Evolutionary conservation across 2,797 vertebrate genomes (phyloP).

Genomic region (Craterocephalus amniculus): DNA sequence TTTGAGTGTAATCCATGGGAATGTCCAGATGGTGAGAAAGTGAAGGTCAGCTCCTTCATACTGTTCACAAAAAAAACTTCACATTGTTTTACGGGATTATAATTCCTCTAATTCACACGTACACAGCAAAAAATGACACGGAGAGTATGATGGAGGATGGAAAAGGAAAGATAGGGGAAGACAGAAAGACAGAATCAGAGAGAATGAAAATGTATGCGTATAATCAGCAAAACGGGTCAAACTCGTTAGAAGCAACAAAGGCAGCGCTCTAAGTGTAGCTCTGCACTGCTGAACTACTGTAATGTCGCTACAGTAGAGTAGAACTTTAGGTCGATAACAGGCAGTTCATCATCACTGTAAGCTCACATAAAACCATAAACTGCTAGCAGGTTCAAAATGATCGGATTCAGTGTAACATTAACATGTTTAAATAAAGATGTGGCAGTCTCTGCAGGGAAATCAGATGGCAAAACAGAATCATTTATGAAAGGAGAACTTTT

Average conservation of each 20-base stretch:
- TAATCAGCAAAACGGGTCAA: constrained; percentile 70
- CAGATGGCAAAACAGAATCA: constrained; percentile 12
- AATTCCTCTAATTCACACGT: constrained; percentile 45
- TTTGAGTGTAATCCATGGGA: constrained; percentile 46
- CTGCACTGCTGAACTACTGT: constrained; percentile 27
- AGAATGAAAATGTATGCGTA: constrained; percentile 44
- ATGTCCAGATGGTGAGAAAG: constrained; percentile 48
- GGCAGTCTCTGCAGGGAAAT: neutral
- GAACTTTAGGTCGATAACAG: constrained; percentile 1
- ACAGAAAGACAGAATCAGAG: constrained; percentile 23
- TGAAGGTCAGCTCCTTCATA: constrained; percentile 47
- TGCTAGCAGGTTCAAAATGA: too few species aligned
- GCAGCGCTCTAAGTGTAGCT: constrained; percentile 39
- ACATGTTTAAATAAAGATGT: constrained; percentile 16
- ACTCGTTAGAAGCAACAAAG: constrained; percentile 70
- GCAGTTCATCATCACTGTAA: constrained; percentile 20
- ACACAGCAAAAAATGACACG: constrained; percentile 12
- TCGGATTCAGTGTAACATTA: constrained; percentile 21
- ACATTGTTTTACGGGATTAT: constrained; percentile 43
- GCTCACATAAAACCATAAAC: constrained; percentile 21
- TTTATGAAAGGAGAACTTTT: neutral
- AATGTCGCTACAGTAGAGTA: constrained; percentile 8
- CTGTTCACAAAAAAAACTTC: constrained; percentile 25
- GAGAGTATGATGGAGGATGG: constrained; percentile 12
- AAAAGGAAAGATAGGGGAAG: constrained; percentile 12